phyloP scores from a whole-genome alignment of 2,888 invertebrate genomes.

The Tachina lurida region DNA sequence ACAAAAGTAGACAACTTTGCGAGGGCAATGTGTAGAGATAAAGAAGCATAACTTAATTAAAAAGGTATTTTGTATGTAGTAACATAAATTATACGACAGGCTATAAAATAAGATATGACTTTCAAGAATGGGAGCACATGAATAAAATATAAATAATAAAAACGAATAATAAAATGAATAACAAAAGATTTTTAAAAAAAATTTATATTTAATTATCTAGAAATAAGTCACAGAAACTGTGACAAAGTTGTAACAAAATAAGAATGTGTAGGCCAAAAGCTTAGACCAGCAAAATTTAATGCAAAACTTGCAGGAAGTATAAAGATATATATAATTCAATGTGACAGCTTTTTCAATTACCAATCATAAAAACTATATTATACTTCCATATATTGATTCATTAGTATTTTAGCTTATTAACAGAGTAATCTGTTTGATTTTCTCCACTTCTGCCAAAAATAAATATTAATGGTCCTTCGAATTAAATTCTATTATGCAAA shows the following conservation, averaged over 20 bases:
- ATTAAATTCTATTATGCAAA: no score
- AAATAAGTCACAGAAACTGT: background rate
- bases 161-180: background rate
- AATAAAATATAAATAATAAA: conserved; percentile 3
- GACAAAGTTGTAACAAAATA: background rate
- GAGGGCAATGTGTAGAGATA: conserved; percentile 39
- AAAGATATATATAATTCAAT: no score
- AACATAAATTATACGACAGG: conserved; percentile 28
- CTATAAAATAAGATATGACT: conserved; percentile 1
- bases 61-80: conserved; percentile 20
- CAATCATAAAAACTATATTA: no score
- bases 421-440: no score
- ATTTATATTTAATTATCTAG: background rate
- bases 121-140: conserved; percentile 29
- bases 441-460: no score
- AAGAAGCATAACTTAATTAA: conserved; percentile 46
- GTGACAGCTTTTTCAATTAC: no score
- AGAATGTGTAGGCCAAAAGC: background rate
- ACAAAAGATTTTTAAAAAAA: background rate
- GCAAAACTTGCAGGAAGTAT: no score
- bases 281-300: no score
- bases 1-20: conserved; percentile 35
- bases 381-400: no score
- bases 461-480: no score
- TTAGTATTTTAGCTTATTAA: no score